Percentiles rank a stretch among this genome's conserved stretches.
Evolutionary conservation across 1,140 invertebrate genomes (phyloP).

Genomic region (Tetraneura akinire): DNA sequence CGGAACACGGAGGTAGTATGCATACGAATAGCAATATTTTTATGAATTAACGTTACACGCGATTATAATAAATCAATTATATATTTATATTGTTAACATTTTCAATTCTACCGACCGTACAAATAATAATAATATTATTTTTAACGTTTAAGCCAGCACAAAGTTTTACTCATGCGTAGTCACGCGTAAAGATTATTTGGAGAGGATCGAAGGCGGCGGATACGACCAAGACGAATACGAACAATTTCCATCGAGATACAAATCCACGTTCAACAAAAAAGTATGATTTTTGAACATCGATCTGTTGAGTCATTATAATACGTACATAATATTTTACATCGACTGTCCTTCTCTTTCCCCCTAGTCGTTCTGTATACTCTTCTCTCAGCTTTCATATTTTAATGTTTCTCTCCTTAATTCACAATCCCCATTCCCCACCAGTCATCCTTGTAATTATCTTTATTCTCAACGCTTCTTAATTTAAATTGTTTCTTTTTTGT

Average conservation of each 20-base stretch:
- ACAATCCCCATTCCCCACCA: too few relatives aligned
- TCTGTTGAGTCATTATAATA: too few relatives aligned
- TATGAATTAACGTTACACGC: background rate
- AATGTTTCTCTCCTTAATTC: too few relatives aligned
- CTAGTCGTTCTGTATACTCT: too few relatives aligned
- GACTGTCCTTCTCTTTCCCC: too few relatives aligned
- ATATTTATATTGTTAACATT: background rate
- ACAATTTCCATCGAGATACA: conserved; percentile 88
- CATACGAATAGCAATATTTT: background rate
- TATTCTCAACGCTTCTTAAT: too few relatives aligned
- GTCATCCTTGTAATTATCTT: too few relatives aligned
- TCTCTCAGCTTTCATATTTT: too few relatives aligned
- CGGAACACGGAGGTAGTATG: conserved; percentile 89
- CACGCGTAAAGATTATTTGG: conserved; percentile 86
- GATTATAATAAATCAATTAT: background rate
- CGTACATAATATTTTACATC: too few relatives aligned
- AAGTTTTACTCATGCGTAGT: conserved; percentile 86
- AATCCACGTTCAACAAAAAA: conserved; percentile 94
- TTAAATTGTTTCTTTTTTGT: too few relatives aligned
- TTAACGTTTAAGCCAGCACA: conserved; percentile 53
- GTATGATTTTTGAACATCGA: conserved; percentile 59
- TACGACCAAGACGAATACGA: conserved; percentile 93
- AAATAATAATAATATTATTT: too few relatives aligned
- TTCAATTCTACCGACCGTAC: too few relatives aligned
- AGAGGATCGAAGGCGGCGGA: conserved; percentile 85